A percentile compares a stretch with the other conserved stretches of the same genome.
Evolutionary conservation across 2,113 vertebrate species (phyloP).

Genomic region (Odontophorus gujanensis): DNA sequence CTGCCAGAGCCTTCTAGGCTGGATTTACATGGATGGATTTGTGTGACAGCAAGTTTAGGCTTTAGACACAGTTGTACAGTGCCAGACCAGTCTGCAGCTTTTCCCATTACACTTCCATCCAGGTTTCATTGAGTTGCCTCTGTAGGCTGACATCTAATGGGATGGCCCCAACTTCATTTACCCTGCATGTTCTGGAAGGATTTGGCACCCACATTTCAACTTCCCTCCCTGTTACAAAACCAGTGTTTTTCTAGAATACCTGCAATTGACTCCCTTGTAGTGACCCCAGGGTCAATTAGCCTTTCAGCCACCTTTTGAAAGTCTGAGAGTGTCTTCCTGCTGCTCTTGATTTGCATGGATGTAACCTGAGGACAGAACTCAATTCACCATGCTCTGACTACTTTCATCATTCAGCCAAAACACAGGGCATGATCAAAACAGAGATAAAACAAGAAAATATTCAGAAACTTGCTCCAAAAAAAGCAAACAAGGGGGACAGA

Average conservation of each 20-base stretch:
- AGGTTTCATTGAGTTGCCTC: not conserved
- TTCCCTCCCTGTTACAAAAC: not conserved
- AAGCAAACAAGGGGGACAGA: not conserved
- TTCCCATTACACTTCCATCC: not conserved
- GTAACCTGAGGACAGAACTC: not conserved
- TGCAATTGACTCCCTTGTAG: not conserved
- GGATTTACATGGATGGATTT: not conserved
- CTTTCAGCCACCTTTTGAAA: not conserved
- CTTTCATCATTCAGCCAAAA: not conserved
- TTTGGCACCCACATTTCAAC: not conserved
- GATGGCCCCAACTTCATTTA: not conserved
- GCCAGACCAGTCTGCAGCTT: not conserved
- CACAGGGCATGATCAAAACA: not conserved
- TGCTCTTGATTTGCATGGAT: not conserved
- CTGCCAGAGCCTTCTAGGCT: not conserved
- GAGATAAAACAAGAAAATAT: not conserved
- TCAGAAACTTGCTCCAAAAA: not conserved
- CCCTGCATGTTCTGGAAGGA: not conserved
- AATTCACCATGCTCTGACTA: not conserved
- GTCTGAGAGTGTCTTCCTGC: not conserved
- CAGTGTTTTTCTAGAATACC: too few relatives aligned
- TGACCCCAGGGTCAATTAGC: not conserved
- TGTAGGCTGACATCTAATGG: not conserved
- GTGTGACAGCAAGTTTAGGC: not conserved
- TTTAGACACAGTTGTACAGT: not conserved